Evolutionary conservation across 1,140 invertebrate species (phyloP).

Genomic region (Platyscapa corneri): DNA sequence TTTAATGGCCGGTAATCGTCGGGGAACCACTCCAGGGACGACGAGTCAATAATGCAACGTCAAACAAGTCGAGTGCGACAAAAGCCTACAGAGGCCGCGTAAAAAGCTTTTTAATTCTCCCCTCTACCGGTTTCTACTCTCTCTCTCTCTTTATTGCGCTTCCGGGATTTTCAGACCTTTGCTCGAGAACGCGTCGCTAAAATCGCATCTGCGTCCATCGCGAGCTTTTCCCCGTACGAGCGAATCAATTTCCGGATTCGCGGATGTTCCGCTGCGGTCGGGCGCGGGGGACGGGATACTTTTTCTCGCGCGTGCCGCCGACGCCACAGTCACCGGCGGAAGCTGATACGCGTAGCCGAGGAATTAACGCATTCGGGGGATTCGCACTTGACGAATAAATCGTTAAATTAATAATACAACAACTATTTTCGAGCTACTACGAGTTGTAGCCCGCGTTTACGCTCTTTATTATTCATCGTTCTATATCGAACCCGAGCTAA

Average conservation of each 20-base stretch:
- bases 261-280: too few species aligned
- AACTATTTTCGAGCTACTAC: background rate
- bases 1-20: too few species aligned
- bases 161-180: slow-evolving; percentile 41
- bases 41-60: slow-evolving; percentile 23
- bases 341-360: too few species aligned
- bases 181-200: too few species aligned
- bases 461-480: background rate
- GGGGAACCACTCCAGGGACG: too few species aligned
- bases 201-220: too few species aligned
- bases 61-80: background rate
- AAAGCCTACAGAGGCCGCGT: background rate
- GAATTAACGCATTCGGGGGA: background rate
- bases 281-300: too few species aligned
- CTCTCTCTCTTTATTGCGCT: background rate
- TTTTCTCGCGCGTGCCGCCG: too few species aligned
- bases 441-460: background rate
- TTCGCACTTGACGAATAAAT: background rate
- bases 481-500: background rate
- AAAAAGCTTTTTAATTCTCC: slow-evolving; percentile 17
- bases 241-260: too few species aligned
- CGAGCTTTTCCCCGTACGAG: too few species aligned
- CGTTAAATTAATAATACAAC: background rate
- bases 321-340: too few species aligned
- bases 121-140: background rate